Conservation (phyloP, 2,888 invertebrate species). For the Rhorus exstirpatorius region DNA sequence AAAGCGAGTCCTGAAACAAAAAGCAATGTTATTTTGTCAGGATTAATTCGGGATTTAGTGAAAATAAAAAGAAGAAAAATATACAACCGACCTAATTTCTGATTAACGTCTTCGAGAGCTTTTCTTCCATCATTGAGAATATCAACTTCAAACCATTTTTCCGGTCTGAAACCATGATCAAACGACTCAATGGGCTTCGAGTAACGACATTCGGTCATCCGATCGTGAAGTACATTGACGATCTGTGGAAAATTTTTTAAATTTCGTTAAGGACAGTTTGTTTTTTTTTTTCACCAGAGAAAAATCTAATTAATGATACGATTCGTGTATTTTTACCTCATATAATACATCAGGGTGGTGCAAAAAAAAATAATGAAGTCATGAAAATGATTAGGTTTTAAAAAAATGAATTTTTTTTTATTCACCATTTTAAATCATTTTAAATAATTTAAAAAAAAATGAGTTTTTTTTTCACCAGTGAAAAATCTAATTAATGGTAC, state of each 20-base stretch:
- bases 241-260: conserved; percentile 84
- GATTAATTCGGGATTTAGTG: background rate
- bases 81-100: conserved; percentile 88
- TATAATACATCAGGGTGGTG: too few species aligned
- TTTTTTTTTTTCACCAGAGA: conserved; percentile 22
- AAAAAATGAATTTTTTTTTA: too few species aligned
- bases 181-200: conserved; percentile 88
- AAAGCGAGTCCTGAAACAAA: conserved; percentile 92
- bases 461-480: conserved; percentile 25
- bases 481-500: too few species aligned
- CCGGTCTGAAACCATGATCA: conserved; percentile 87
- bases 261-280: conserved; percentile 1
- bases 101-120: conserved; percentile 94
- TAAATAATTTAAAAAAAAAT: too few species aligned
- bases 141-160: conserved; percentile 94
- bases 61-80: background rate
- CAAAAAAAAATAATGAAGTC: too few species aligned
- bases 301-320: too few species aligned
- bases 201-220: conserved; percentile 97
- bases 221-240: conserved; percentile 92
- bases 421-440: too few species aligned
- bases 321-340: too few species aligned
- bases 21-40: background rate
- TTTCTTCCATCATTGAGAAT: conserved; percentile 91
- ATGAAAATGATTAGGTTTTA: too few species aligned